Evolutionary conservation across 2,888 invertebrate species (phyloP), one percentile per base, ranked within the genome.

Genomic region (Poecilus cupreus): DNA sequence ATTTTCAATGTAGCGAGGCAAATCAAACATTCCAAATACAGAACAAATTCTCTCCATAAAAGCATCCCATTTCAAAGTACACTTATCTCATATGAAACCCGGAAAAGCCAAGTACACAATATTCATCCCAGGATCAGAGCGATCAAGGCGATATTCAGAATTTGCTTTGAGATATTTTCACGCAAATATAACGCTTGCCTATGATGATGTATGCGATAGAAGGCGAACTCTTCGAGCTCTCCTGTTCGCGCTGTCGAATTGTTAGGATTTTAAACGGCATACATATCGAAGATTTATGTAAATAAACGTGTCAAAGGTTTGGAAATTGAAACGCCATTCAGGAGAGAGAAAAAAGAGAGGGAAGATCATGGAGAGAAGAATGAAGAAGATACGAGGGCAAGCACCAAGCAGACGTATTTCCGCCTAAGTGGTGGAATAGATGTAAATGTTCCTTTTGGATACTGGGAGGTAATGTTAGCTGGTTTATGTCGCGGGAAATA

Each of bases 201-300:
- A 60, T 60, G 60, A 24, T 57, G 57, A 60, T 60, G 60, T 60
- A 60, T 60, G 60, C 26, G 26, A 32, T 32, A 32, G 32, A 32
- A 32, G 32, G 32, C 32, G 32, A 32, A 32, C 1, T 32, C 4
- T n/a, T n/a, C n/a, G n/a, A n/a, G 32, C 22, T 26, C 60, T 60
- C 22, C 26, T 26, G 22, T 11, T 3, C 54, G 10, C 22, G 60
- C n/a, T 5, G 26, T 79, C 70, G 79, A 70, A 79, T 79, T 79
- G 79, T 70, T 68, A 51, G 70, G 46, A 13, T 68, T 68, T 68
- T 79, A 79, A 46, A 79, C 49, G 64, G 77, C 24, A 79, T 79
- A 79, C 70, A 79, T 79, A 79, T 79, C 24, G 79, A 70, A 32
- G 79, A 79, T 79, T 79, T 79, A 79, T 79, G 79, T 70, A 79